Conservation (phyloP, 2,797 vertebrate genomes). For the Falco naumanni region DNA sequence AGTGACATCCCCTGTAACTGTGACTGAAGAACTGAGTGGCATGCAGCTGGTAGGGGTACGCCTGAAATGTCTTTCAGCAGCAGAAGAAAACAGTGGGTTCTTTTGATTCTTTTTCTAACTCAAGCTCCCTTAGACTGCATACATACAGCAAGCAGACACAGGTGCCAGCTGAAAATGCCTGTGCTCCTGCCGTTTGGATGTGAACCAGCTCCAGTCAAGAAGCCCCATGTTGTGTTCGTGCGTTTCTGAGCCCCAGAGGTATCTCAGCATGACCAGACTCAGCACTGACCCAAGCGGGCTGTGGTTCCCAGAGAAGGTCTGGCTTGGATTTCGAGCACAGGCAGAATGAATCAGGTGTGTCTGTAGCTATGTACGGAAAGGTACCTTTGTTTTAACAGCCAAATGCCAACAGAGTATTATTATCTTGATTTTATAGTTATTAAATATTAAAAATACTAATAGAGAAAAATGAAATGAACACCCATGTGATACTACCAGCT, state of each 20-base stretch:
- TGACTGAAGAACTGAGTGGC: background rate
- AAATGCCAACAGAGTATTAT: background rate
- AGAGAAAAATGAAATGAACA: background rate
- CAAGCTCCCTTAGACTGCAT: background rate
- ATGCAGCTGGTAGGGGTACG: background rate
- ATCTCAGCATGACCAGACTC: background rate
- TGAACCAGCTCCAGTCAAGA: background rate
- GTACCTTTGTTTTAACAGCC: background rate
- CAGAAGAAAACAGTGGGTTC: background rate
- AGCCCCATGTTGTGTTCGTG: background rate
- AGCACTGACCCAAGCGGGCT: background rate
- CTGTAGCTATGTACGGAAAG: background rate
- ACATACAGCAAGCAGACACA: background rate
- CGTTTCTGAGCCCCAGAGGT: background rate
- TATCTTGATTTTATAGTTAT: background rate
- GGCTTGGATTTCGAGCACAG: background rate
- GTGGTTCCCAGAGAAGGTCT: background rate
- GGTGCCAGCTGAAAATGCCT: background rate
- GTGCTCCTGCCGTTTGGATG: accelerated
- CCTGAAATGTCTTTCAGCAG: background rate
- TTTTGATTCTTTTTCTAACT: background rate
- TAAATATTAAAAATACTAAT: background rate
- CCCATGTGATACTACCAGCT: background rate
- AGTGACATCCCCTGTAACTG: background rate
- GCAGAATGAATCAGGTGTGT: background rate